Evolutionary conservation across 2,797 vertebrate genomes (phyloP).

Genomic region (Premnoplex brunnescens): DNA sequence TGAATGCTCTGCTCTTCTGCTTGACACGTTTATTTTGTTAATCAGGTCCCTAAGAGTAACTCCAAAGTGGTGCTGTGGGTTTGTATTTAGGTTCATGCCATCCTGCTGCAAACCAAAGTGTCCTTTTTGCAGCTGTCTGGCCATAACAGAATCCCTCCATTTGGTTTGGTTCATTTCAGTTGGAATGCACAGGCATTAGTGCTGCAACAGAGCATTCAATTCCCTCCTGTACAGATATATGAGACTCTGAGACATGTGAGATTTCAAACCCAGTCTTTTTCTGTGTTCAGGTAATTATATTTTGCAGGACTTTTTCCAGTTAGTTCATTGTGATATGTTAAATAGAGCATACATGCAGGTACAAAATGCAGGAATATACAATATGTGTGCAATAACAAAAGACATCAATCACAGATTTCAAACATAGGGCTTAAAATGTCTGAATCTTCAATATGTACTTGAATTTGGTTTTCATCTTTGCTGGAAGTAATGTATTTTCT

Average conservation of each 20-base stretch:
- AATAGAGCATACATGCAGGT: not conserved
- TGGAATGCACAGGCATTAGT: not conserved
- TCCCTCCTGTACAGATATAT: not conserved
- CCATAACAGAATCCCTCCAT: not conserved
- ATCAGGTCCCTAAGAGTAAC: no score
- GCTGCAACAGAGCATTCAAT: not conserved
- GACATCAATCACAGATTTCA: not conserved
- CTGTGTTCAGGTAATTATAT: not conserved
- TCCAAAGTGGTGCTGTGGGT: no score
- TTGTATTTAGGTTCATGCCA: no score
- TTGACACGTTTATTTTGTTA: no score
- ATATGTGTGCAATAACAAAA: not conserved
- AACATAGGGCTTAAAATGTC: not conserved
- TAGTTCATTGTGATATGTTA: not conserved
- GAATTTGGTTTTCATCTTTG: not conserved
- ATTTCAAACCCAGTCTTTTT: not conserved
- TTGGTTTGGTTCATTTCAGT: not conserved
- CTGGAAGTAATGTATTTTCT: not conserved
- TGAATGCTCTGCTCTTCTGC: no score
- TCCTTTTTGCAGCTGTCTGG: not conserved
- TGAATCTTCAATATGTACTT: not conserved
- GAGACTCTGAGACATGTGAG: not conserved
- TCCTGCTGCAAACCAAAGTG: no score
- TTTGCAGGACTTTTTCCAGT: not conserved
- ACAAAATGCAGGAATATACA: not conserved